phyloP scores from a whole-genome alignment of 2,797 vertebrate genomes.

The Oreochromis grahami region DNA sequence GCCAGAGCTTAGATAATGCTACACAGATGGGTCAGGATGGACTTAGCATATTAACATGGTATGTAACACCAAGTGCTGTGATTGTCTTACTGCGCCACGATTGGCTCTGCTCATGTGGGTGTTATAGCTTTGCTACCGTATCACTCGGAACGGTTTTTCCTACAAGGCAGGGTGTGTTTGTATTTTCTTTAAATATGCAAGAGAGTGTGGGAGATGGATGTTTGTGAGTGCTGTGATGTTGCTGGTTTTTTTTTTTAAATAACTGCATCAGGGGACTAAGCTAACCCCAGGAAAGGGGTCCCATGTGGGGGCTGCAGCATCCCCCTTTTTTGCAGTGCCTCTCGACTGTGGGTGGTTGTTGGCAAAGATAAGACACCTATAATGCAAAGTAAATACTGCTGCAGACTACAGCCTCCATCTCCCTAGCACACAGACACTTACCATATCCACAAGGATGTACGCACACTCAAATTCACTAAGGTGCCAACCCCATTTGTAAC shows the following conservation, averaged over 20 bases:
- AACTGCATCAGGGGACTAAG: neutral
- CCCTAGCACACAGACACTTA: neutral
- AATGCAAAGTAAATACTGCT: constrained; percentile 19
- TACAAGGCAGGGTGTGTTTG: neutral
- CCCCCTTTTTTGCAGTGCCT: neutral
- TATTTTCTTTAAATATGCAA: neutral
- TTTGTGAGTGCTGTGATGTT: neutral
- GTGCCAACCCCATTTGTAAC: neutral
- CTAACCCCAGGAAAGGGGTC: neutral
- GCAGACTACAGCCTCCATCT: neutral
- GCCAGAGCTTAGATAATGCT: constrained; percentile 51
- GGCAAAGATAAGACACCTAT: constrained; percentile 38
- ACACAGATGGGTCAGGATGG: constrained; percentile 51
- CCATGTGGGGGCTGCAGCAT: neutral
- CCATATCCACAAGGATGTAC: neutral
- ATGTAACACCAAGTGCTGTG: constrained; percentile 36
- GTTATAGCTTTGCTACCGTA: constrained; percentile 1
- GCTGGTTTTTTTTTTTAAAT: neutral
- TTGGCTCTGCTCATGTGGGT: neutral
- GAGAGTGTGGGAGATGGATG: neutral
- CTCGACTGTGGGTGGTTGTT: constrained; percentile 9
- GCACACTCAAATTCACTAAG: neutral
- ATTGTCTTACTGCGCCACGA: constrained; percentile 23
- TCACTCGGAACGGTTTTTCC: neutral
- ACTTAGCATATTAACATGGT: constrained; percentile 62